Base-by-base conservation (phyloP, 2,888 invertebrate genomes). In the Parnassius apollo region DNA sequence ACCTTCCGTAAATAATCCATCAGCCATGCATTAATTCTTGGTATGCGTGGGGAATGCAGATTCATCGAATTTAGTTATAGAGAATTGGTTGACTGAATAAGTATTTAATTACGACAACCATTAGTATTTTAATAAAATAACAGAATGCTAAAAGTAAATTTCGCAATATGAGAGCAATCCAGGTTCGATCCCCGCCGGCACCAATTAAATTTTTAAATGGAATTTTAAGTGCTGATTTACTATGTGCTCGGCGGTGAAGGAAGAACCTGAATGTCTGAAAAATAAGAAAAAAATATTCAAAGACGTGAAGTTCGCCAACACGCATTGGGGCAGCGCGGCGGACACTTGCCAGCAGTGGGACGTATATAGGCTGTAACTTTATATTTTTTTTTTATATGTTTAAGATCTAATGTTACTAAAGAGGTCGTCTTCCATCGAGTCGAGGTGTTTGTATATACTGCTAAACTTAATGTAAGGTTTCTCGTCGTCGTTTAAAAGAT, bases 21-120 rank as follows among this genome's bases (percentile, higher is more conserved):
- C 52, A 46, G 45, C 25, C 35, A 52, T 52, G 59, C 51, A 59
- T 52, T 45, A n/a, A 25, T 25, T 51, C 44, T 42, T 22, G 45
- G 45, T 18, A 59, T n/a, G 42, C 50, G 12, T 22, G 48, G 13
- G 35, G 11, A 11, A 58, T 45, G 49, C 49, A 9, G 44, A 44
- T 44, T 10, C 44, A 44, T 44, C 44, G 49, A 49, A 49, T 49
- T 49, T 49, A 49, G 13, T 13, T 13, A 49, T 49, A 13, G 18
- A 46, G 7, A 46, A 46, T n/a, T 12, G 2, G 12, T n/a, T 4
- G 2, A 13, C 49, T 12, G 49, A 2, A 9, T 2, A 18, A 13
- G 18, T 13, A 9, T 11, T n/a, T n/a, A n/a, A 13, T 49, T 13
- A 11, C 12, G 13, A 7, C 13, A 9, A 13, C 11, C 9, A 49